These are phyloP conservation scores for Mellilla xanthometata DNA, from an alignment of 2,888 invertebrate genomes.

Conservation along the genomic window DNA sequence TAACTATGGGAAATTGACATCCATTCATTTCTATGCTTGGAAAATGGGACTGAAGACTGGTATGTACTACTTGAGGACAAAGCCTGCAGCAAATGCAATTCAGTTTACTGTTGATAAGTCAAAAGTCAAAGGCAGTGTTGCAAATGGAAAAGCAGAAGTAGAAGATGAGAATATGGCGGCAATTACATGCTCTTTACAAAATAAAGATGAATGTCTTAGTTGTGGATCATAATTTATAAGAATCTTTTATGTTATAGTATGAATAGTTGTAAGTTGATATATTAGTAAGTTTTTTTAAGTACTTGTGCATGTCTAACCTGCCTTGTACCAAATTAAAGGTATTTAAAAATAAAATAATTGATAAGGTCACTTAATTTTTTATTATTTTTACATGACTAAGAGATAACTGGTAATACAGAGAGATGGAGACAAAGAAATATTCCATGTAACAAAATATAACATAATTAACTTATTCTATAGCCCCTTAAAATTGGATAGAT, in stretches of 20 bases:
- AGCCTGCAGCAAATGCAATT: conserved; percentile 97
- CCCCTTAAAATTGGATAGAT: conserved; percentile 97
- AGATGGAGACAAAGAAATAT: no score
- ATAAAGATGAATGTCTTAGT: conserved; percentile 93
- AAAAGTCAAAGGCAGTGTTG: conserved; percentile 49
- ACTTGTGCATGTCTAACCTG: not conserved
- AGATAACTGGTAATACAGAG: no score
- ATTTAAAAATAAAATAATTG: not conserved
- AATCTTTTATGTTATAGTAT: not conserved
- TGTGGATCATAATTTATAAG: conserved; percentile 86
- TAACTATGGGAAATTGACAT: conserved; percentile 95
- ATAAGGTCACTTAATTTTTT: no score
- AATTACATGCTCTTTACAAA: conserved; percentile 92
- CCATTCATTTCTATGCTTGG: conserved; percentile 99
- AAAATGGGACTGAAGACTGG: conserved; percentile 98
- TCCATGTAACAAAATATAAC: no score
- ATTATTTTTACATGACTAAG: no score
- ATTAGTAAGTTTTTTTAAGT: no score
- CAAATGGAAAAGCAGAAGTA: conserved; percentile 52
- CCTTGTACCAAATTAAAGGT: not conserved
- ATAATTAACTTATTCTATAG: conserved; percentile 87
- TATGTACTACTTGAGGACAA: conserved; percentile 98
- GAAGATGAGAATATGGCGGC: conserved; percentile 85
- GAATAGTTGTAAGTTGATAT: no score
- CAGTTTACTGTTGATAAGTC: conserved; percentile 98